Evolutionary conservation across 2,113 vertebrate genomes (phyloP), one percentile per base, ranked within the genome.

Genomic region (Harpagus bidentatus): DNA sequence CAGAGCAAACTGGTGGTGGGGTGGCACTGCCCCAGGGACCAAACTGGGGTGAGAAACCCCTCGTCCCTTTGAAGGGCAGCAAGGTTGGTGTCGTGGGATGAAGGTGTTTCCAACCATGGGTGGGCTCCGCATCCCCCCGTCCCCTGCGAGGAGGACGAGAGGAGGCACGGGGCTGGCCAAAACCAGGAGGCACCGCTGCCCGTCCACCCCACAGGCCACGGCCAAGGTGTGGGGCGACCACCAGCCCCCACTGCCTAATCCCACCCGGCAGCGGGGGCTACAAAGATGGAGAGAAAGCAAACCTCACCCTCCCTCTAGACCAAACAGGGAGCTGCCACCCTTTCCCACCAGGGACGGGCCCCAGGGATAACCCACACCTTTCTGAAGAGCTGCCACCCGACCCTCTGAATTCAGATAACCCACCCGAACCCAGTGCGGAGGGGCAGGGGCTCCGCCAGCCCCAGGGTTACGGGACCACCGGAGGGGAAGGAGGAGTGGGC

Each of bases 361-460:
- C 45, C 3, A 0, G 43, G 29, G 59, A 70, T n/a, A 81, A 74
- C 72, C n/a, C 84, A 47, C 38, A 65, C 25, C 43, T 38, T 52
- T 18, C 79, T 31, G 43, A 50, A 42, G 65, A 31, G 77, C 48
- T 48, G 23, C 38, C 63, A 20, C 58, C 42, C 2, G 0, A 8
- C 73, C 59, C 36, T 29, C 25, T 3, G 1, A 7, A 29, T 18
- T 29, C 69, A 8, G 56, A 72, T 1, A 56, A 67, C 48, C 34
- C 71, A 48, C 77, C 34, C 48, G 1, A 26, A 19, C 5, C 42
- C 0, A 0, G 6, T 10, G 4, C 0, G 0, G 42, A 53, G 63
- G 13, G 10, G 21, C 48, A 34, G 43, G 38, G 34, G 16, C 43
- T 77, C 38, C 1, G 1, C 10, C 25, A 58, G 48, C 28, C 55